Base-by-base conservation (phyloP, 1,140 invertebrate species). In the Helicoverpa armigera region DNA sequence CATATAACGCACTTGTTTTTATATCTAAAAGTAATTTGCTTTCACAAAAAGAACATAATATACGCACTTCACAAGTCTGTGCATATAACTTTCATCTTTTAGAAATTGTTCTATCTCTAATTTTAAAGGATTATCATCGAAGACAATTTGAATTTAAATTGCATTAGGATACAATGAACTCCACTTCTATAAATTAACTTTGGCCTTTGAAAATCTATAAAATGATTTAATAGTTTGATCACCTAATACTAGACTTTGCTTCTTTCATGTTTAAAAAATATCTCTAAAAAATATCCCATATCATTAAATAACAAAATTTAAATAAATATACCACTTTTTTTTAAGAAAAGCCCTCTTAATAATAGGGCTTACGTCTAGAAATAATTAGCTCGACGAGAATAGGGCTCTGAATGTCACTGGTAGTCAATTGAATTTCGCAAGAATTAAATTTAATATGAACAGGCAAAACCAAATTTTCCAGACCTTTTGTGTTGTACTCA, bases 401-500 rank as follows among this genome's bases (percentile, higher is more conserved):
- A 43, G 31, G 18, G 23, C 12, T 53, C 58, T 58, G 53, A 43
- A 73, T 43, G 70, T 73, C 53, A 56, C 13, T 31, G 16, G 23
- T 58, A n/a, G 53, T 73, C 70, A 73, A 73, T 73, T 73, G 70
- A 73, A 73, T 29, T 48, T 67, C 31, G 35, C 60, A 31, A 63
- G 60, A 63, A 48, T 43, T 43, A 18, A 58, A 56, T 16, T 56
- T 43, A 58, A 58, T 73, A 73, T 58, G 51, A 73, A 58, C n/a
- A 73, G 54, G 53, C 53, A 29, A 73, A 73, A 73, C 70, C 70
- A 73, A 73, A 73, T 73, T 58, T 73, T 58, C 53, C 29, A 56
- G 70, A 9, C 54, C 70, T 18, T 31, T 73, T 73, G 70, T 73
- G 70, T 43, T 16, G 29, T 53, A 18, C 16, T 53, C 53, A 73